Conservation (phyloP, 1,140 invertebrate genomes). For the Ephestia elutella region DNA sequence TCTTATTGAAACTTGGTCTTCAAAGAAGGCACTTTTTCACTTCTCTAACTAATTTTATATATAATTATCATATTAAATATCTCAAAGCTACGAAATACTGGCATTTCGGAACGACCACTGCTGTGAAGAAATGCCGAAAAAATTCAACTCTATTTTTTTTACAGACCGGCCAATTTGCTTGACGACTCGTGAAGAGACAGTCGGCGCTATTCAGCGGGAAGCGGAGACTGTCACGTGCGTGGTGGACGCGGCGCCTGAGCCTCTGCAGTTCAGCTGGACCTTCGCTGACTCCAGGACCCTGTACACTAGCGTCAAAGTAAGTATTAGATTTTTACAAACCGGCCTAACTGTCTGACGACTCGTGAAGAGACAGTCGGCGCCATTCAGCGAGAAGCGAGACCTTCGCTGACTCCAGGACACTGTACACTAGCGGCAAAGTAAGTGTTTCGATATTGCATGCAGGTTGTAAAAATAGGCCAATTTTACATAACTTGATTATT, state of each 20-base stretch:
- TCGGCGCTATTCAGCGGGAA: conserved; percentile 37
- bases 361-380: conserved; percentile 40
- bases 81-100: too few species aligned
- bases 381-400: conserved; percentile 41
- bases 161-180: conserved; percentile 50
- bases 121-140: too few species aligned
- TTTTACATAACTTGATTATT: too few species aligned
- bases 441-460: too few species aligned
- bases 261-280: conserved; percentile 57
- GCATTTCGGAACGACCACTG: too few species aligned
- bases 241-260: conserved; percentile 48
- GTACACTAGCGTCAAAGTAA: conserved; percentile 51
- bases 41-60: too few species aligned
- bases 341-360: conserved; percentile 25
- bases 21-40: too few species aligned
- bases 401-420: conserved; percentile 48
- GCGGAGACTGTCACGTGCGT: conserved; percentile 47
- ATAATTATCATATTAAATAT: too few species aligned
- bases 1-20: too few species aligned
- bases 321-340: conserved; percentile 26
- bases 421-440: conserved; percentile 54
- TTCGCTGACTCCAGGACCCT: conserved; percentile 52
- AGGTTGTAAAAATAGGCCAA: too few species aligned
- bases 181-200: conserved; percentile 31
- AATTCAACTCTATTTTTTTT: too few species aligned